Percentiles rank a stretch among this genome's conserved stretches.
Conservation (phyloP, 2,797 vertebrate genomes). For the Pachyuromys duprasi region DNA sequence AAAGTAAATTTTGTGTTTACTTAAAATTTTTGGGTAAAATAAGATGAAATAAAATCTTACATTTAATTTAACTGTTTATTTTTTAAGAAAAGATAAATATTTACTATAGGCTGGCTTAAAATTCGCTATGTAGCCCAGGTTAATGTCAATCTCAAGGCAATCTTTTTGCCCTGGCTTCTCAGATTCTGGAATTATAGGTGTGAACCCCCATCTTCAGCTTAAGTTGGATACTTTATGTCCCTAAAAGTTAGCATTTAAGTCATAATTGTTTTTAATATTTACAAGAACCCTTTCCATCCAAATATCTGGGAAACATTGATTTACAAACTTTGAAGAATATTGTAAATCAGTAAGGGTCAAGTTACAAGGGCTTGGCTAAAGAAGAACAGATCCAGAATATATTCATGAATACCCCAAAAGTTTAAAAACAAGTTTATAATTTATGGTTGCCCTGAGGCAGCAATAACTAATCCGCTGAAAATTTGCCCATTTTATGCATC, state of each 20-base stretch:
- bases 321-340: slow-evolving; percentile 83
- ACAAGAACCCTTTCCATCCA: slow-evolving; percentile 63
- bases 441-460: slow-evolving; percentile 85
- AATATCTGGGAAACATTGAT: slow-evolving; percentile 75
- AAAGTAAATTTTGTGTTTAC: not conserved
- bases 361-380: slow-evolving; percentile 78
- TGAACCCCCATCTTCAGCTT: not conserved
- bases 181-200: not conserved
- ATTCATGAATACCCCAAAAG: slow-evolving; percentile 83
- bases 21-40: not conserved
- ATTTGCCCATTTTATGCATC: slow-evolving; percentile 88
- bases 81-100: not conserved
- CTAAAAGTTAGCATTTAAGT: slow-evolving; percentile 69
- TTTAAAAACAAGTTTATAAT: slow-evolving; percentile 86
- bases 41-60: slow-evolving; percentile 40
- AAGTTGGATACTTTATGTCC: not conserved
- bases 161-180: not conserved
- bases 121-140: not conserved
- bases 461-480: slow-evolving; percentile 88
- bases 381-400: slow-evolving; percentile 80
- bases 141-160: not conserved
- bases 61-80: not conserved
- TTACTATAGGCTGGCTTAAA: not conserved
- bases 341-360: slow-evolving; percentile 84
- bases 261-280: slow-evolving; percentile 76